Evolutionary conservation across 2,113 vertebrate species (phyloP), one percentile per base, ranked within the genome.

Genomic region (Choloepus hoffmanni): DNA sequence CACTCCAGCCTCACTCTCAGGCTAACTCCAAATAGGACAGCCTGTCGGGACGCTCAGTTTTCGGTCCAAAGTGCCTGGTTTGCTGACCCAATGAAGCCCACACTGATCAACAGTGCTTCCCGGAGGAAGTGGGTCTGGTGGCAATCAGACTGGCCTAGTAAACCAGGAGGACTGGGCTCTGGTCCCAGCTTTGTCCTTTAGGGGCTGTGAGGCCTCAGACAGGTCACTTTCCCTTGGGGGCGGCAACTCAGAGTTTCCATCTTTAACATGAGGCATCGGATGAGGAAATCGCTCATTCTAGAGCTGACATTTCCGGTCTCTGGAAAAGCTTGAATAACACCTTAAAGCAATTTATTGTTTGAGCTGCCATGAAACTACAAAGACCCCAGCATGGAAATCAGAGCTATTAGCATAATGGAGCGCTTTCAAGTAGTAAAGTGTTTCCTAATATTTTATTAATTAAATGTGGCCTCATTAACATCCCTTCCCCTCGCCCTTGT

Each of bases 251-350:
- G 58, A 50, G 76, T 53, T 36, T 62, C 58, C 50, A 62, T 40
- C 76, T 92, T 45, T 18, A 28, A 50, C 15, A 7, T 23, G 21
- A 77, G 33, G n/a, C 53, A 1, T 7, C 21, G 55, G 30, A 40
- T 16, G 33, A 70, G 86, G 85, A 74, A 24, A 43, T 40, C 83
- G 74, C 19, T 33, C 53, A 81, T 84, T 92, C 77, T 67, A 19
- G 72, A 88, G 82, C 82, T 92, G 85, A 87, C 85, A 88, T 96
- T 92, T 94, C n/a, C 60, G 10, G 58, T 45, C 76, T 73, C 55
- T 15, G 82, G 55, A 73, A 90, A 93, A 92, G 60, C 86, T 92
- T 63, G 77, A 88, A 28, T 40, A 81, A 90, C 78, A 90, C 55
- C 24, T 88, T 53, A 88, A 82, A 78, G 93, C 83, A 16, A 79